Evolutionary conservation across 2,888 invertebrate genomes (phyloP), one percentile per base, ranked within the genome.

Genomic region (Drosophila siamana): DNA sequence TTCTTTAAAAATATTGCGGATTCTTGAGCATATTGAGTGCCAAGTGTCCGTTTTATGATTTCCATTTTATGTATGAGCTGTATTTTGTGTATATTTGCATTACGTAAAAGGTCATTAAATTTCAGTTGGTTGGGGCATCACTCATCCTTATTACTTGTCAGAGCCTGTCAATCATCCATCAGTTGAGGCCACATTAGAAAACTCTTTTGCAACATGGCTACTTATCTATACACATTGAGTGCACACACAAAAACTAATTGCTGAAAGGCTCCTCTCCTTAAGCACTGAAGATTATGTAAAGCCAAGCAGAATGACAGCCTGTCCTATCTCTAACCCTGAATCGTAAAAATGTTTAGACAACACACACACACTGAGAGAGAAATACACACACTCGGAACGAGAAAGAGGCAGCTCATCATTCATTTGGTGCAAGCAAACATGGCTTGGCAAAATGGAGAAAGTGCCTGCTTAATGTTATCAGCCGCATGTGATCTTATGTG

Each of bases 341-440:
- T 83, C 88, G 65, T 74, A 82, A 83, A 86, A 83, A 83, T 83
- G 84, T 83, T 83, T 86, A 86, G 84, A 77, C 80, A 79, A 72
- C 48, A 43, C 43, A 13, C 38, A 22, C 24, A 47, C 19, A 46
- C n/a, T n/a, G n/a, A n/a, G n/a, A n/a, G n/a, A n/a, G n/a, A 43
- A 16, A 51, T 28, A 36, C 9, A 52, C 33, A 43, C 22, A 9
- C 19, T 16, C n/a, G 44, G 16, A 51, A 6, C 38, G 11, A 41
- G 16, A 43, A n/a, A 22, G 36, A 26, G 33, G 11, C 26, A 57
- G 33, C 33, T 33, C 33, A 33, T 33, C 33, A 33, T 33, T 33
- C 33, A 33, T 33, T 33, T 33, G 33, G 33, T 4, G 33, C 33
- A 33, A 33, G 33, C 33, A 33, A 33, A 33, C 33, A 33, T 33